These are phyloP conservation scores for Noctua janthina DNA, from an alignment of 2,888 invertebrate species.

Conservation along the genomic window DNA sequence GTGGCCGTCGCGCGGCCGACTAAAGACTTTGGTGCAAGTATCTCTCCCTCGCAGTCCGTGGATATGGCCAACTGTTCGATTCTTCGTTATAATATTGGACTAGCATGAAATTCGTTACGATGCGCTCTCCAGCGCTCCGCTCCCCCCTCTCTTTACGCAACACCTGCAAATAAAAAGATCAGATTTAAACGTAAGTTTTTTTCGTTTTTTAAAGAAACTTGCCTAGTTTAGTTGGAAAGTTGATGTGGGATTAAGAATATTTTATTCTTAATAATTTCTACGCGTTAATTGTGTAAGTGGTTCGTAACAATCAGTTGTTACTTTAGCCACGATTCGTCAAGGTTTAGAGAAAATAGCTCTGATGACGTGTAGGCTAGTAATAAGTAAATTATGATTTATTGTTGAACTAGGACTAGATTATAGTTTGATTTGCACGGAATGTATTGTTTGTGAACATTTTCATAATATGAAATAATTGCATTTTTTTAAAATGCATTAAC, in stretches of 20 bases:
- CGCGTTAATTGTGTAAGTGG: background rate
- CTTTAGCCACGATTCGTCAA: background rate
- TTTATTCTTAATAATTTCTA: background rate
- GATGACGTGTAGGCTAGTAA: background rate
- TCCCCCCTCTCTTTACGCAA: conserved; percentile 58
- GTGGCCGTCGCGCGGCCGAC: conserved; percentile 74
- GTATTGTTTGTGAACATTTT: background rate
- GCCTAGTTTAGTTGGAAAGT: background rate
- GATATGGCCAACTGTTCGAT: conserved; percentile 88
- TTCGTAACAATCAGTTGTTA: background rate
- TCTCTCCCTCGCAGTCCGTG: conserved; percentile 78
- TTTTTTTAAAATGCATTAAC: background rate
- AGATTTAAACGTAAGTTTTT: background rate
- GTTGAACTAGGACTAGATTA: too few relatives aligned
- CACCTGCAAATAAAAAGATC: conserved; percentile 66
- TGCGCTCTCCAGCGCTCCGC: conserved; percentile 70
- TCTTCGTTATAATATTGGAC: conserved; percentile 87
- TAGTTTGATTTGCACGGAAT: background rate
- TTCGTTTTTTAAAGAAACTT: background rate
- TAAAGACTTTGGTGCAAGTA: conserved; percentile 86
- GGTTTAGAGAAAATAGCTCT: background rate
- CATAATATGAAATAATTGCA: too few relatives aligned
- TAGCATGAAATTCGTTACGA: conserved; percentile 89
- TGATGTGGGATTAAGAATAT: background rate
- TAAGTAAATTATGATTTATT: background rate